These are phyloP conservation scores for Nyctereutes procyonoides DNA, from an alignment of 2,113 vertebrate genomes.

Conservation along the genomic window DNA sequence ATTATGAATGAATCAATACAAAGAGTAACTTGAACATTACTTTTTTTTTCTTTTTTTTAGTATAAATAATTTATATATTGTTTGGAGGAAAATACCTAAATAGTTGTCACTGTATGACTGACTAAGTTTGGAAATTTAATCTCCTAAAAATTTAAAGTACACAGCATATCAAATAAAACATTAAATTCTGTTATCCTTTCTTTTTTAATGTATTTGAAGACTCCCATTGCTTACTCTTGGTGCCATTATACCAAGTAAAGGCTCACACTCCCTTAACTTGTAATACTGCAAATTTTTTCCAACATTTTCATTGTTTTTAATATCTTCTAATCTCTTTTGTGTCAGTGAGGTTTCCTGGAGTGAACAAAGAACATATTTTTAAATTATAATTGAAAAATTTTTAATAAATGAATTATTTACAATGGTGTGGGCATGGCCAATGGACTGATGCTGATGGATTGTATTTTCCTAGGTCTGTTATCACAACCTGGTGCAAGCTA, in stretches of 20 bases:
- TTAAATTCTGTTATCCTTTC: neutral
- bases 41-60: neutral
- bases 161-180: neutral
- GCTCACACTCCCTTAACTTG: neutral
- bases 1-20: neutral
- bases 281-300: neutral
- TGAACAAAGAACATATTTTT: neutral
- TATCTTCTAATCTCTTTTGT: neutral
- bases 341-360: neutral
- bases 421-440: neutral
- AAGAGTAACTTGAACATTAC: neutral
- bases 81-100: neutral
- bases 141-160: neutral
- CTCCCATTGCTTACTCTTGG: neutral
- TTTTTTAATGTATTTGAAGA: neutral
- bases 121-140: neutral
- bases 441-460: no score
- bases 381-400: neutral
- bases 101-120: neutral
- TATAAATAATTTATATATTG: neutral
- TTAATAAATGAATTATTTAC: neutral
- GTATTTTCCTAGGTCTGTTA: neutral
- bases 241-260: neutral
- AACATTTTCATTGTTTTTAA: neutral
- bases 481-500: neutral